Evolutionary conservation across 2,797 vertebrate species (phyloP).

Genomic region (Rhinophrynus dorsalis): DNA sequence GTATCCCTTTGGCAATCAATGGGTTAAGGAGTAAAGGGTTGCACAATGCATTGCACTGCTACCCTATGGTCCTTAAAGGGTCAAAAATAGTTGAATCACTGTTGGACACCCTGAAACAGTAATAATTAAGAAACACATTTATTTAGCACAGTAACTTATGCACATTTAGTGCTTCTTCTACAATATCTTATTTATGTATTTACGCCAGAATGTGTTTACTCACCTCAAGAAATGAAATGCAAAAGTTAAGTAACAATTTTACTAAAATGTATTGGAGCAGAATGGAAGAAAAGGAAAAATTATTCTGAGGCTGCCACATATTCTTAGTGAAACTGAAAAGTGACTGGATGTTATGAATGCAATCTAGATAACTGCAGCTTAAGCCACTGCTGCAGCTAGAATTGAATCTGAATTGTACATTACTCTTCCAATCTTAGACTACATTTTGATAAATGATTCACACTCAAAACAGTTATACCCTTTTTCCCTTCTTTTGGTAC

Average conservation of each 20-base stretch:
- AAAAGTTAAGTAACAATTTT: not conserved
- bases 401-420: constrained; percentile 31
- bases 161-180: too few relatives aligned
- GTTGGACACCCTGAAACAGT: too few relatives aligned
- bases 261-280: constrained; percentile 3
- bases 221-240: not conserved
- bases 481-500: constrained; percentile 11
- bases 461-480: not conserved
- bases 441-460: constrained; percentile 48
- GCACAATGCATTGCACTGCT: too few relatives aligned
- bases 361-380: not conserved
- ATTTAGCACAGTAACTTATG: too few relatives aligned
- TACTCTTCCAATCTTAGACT: constrained; percentile 38
- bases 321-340: not conserved
- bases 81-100: too few relatives aligned
- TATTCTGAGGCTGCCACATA: not conserved
- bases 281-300: constrained; percentile 25
- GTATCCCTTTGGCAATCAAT: too few relatives aligned
- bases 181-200: too few relatives aligned
- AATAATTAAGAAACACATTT: too few relatives aligned
- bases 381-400: constrained; percentile 19
- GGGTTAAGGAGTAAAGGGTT: too few relatives aligned
- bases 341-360: constrained; percentile 12
- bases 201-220: not conserved
- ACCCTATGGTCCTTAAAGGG: too few relatives aligned